These are phyloP conservation scores for Zosterops japonicus DNA, from an alignment of 2,113 vertebrate genomes.

Conservation along the genomic window DNA sequence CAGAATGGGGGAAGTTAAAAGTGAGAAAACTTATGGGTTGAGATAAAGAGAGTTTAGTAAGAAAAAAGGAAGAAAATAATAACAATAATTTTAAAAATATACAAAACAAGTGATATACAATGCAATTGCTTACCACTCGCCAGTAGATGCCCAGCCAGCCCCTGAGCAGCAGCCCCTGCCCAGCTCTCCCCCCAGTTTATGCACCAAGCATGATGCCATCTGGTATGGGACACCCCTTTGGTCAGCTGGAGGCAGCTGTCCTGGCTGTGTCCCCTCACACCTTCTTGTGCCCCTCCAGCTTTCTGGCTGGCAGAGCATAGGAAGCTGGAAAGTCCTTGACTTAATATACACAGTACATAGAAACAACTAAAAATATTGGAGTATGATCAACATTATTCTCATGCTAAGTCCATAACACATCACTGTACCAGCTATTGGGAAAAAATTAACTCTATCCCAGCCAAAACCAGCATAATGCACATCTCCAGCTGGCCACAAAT, in stretches of 20 bases:
- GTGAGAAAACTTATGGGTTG: not conserved
- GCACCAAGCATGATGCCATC: not conserved
- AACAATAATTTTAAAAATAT: not conserved
- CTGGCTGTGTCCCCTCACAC: not conserved
- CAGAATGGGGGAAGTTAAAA: not conserved
- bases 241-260: not conserved
- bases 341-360: not conserved
- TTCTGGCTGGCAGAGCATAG: not conserved
- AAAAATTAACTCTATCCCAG: not conserved
- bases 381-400: not conserved
- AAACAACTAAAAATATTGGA: not conserved
- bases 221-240: not conserved
- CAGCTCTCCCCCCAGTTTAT: not conserved
- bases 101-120: not conserved
- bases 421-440: not conserved
- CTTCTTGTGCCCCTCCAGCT: not conserved
- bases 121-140: rapidly evolving
- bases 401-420: not conserved
- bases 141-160: not conserved
- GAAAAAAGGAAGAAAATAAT: not conserved
- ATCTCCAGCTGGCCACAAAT: not conserved
- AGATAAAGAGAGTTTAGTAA: not conserved
- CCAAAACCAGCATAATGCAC: not conserved
- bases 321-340: not conserved
- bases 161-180: not conserved